A percentile compares a stretch with the other conserved stretches of the same genome.
These are phyloP conservation scores for Cephalotes varians DNA, from an alignment of 2,888 invertebrate species.

Conservation along the genomic window DNA sequence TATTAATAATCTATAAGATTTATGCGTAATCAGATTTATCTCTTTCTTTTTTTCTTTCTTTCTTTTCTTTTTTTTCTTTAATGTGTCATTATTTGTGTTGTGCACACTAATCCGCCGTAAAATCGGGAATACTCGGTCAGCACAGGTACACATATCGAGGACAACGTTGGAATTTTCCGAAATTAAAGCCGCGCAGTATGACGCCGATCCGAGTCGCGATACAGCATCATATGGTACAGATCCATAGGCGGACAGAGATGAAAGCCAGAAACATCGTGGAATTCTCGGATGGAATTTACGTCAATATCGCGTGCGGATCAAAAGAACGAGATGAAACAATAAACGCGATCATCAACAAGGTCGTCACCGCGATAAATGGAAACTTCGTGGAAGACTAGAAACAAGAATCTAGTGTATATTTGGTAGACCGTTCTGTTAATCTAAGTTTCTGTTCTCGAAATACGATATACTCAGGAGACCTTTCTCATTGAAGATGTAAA, in stretches of 20 bases:
- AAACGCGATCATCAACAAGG: constrained; percentile 1
- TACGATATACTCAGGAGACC: background rate
- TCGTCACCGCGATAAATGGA: constrained; percentile 16
- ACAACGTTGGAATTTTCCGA: background rate
- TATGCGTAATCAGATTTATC: background rate
- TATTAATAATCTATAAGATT: constrained; percentile 12
- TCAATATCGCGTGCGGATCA: constrained; percentile 13
- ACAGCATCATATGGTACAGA: background rate
- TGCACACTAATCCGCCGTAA: background rate
- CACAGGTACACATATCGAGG: background rate
- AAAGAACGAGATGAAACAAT: constrained; percentile 27
- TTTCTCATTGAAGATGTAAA: background rate
- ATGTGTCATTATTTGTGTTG: background rate
- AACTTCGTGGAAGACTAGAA: background rate
- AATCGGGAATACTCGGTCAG: background rate
- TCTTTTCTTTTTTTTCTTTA: background rate
- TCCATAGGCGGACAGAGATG: background rate
- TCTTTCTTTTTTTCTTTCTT: background rate
- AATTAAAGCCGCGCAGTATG: background rate
- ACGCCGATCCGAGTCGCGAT: background rate
- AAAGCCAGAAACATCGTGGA: constrained; percentile 40
- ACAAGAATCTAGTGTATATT: background rate
- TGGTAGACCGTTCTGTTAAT: background rate
- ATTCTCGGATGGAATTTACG: constrained; percentile 39
- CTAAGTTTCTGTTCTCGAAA: background rate